phyloP scores from a whole-genome alignment of 2,797 vertebrate genomes.

The Naso thynnoides region DNA sequence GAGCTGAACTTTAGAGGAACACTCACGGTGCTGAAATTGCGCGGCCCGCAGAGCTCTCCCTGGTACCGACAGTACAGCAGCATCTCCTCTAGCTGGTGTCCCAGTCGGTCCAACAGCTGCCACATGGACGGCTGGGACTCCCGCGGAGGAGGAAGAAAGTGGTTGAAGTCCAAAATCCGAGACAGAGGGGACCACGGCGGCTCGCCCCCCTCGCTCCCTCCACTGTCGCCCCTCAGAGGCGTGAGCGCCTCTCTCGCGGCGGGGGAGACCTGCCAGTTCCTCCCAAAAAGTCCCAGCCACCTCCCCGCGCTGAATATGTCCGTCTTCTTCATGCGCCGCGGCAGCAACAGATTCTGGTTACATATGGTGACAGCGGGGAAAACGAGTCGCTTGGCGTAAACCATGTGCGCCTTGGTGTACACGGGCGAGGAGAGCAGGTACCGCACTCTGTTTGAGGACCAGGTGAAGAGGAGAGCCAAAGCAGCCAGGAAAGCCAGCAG shows the following conservation, averaged over 20 bases:
- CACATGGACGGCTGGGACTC: conserved; percentile 85
- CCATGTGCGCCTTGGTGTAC: conserved; percentile 88
- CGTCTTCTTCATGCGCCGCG: conserved; percentile 86
- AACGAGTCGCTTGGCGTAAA: conserved; percentile 85
- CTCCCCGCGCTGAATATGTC: conserved; percentile 88
- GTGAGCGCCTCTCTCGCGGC: conserved; percentile 81
- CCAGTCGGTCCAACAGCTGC: conserved; percentile 86
- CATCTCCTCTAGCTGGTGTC: conserved; percentile 90
- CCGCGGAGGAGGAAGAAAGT: conserved; percentile 87
- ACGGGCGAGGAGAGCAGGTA: conserved; percentile 88
- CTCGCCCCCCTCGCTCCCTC: conserved; percentile 53
- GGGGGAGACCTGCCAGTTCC: conserved; percentile 83
- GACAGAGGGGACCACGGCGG: conserved; percentile 84
- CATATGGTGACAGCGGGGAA: conserved; percentile 90
- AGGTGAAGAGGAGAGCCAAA: conserved; percentile 84
- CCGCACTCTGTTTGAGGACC: conserved; percentile 87
- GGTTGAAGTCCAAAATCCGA: conserved; percentile 87
- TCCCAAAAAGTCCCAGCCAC: conserved; percentile 87
- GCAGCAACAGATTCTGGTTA: conserved; percentile 87
- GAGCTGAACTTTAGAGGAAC: conserved; percentile 47
- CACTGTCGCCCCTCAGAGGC: conserved; percentile 54
- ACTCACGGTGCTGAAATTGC: conserved; percentile 91
- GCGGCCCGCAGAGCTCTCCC: conserved; percentile 87
- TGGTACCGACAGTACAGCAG: conserved; percentile 87
- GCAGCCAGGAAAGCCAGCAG: conserved; percentile 84